Base-by-base conservation (phyloP, 1,140 invertebrate genomes). In the Contarinia nasturtii region DNA sequence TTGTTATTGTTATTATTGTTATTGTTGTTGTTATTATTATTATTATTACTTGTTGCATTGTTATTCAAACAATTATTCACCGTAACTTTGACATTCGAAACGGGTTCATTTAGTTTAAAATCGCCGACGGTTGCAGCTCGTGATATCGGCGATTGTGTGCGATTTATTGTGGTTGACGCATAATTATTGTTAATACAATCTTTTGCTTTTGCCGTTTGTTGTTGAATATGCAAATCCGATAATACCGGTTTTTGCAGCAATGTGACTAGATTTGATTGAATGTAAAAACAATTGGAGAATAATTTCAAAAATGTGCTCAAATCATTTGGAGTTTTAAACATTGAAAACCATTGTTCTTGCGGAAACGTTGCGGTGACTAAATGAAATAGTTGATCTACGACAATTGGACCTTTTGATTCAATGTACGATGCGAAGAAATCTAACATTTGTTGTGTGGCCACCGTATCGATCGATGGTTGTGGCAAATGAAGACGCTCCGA, bases 271-370 rank as follows among this genome's bases (percentile, higher is more conserved):
- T 91, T 90, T 40, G 82, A 76, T 61, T 92, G 87, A 33, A 92
- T 85, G 57, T 86, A 81, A 64, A 92, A 92, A 52, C 82, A 78
- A 61, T 92, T 82, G 8, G 86, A 82, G 59, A 89, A 87, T 68
- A 94, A 78, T 64, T 86, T 85, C 3, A 93, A 66, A 59, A 93
- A 92, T 18, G 85, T 87, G 36, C 76, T 77, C 41, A 93, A 66
- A 66, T 93, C 89, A 42, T 80, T 80, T 1, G 82, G 73, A 7
- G 80, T 88, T 62, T 89, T 88, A 53, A 91, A 90, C 65, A 89
- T 79, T 51, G 78, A 74, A 53, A 79, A 74, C 76, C 82, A 87
- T 50, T 77, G 74, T 50, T 80, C 78, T 58, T 82, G 74, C 14
- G 81, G 76, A 54, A 88, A 80, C 52, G 79, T 77, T 11, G 79